Evolutionary conservation across 2,797 vertebrate species (phyloP).

Genomic region (Rhabdophis nuchalis): DNA sequence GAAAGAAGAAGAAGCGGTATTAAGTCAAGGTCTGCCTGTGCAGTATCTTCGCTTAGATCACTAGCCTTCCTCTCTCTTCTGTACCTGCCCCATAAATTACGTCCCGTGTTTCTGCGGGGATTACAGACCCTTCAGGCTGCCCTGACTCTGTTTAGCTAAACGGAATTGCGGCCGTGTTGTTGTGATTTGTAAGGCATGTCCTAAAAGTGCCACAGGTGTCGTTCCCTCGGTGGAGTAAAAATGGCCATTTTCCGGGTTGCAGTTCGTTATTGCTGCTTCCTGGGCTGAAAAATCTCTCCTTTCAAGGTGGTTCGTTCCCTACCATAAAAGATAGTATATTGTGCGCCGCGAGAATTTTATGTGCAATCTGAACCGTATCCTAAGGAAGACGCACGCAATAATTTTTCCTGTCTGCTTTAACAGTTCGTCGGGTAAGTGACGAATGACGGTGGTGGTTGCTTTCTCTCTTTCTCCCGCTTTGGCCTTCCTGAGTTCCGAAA

Average conservation of each 20-base stretch:
- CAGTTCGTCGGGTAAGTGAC: constrained; percentile 10
- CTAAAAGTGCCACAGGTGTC: background rate
- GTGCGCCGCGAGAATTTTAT: background rate
- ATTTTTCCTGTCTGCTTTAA: constrained; percentile 27
- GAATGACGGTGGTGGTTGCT: background rate
- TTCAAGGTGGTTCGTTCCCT: background rate
- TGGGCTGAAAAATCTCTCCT: background rate
- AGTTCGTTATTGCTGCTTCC: constrained; percentile 14
- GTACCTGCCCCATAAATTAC: background rate
- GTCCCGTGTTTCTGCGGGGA: background rate
- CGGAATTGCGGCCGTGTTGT: background rate
- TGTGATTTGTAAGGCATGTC: constrained; percentile 11
- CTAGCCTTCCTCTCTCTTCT: background rate
- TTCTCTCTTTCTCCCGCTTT: background rate
- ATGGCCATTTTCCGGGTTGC: background rate
- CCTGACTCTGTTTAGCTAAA: background rate
- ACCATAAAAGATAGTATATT: constrained; percentile 6
- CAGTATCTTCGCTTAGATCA: constrained; percentile 12
- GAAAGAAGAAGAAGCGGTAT: no score
- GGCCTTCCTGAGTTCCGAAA: background rate
- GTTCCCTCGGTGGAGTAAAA: background rate
- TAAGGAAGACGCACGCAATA: background rate
- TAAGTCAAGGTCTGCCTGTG: background rate
- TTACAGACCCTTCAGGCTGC: constrained; percentile 24
- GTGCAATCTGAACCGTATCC: background rate